Conservation (phyloP, 1,140 invertebrate species). For the Bactericera cockerelli region DNA sequence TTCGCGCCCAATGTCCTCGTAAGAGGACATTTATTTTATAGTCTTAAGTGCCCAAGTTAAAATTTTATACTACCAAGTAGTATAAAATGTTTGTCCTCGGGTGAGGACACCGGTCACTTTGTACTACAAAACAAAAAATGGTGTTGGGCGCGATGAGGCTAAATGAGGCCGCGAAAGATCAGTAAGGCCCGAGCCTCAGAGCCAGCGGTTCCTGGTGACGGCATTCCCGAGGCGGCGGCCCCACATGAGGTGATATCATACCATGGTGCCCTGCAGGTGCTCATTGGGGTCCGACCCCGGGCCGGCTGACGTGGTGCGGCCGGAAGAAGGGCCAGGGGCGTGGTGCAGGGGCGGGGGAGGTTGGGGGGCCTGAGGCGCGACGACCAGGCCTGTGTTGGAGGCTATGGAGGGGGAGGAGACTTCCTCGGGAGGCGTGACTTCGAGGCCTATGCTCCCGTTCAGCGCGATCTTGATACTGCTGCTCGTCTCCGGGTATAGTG, state of each 20-base stretch:
- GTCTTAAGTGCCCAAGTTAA: too few relatives aligned
- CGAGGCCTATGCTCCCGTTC: conserved; percentile 69
- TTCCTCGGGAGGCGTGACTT: conserved; percentile 69
- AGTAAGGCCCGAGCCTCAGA: conserved; percentile 28
- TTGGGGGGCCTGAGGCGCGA: conserved; percentile 30
- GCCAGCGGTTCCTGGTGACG: conserved; percentile 49
- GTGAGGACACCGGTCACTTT: too few relatives aligned
- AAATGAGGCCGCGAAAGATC: too few relatives aligned
- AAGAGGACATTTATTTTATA: too few relatives aligned
- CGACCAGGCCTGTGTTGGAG: conserved; percentile 37
- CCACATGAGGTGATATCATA: conserved; percentile 85
- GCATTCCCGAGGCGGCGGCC: conserved; percentile 57
- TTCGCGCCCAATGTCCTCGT: too few relatives aligned
- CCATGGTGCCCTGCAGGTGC: conserved; percentile 70
- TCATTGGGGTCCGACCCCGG: conserved; percentile 47
- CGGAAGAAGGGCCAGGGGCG: conserved; percentile 19
- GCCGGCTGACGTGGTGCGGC: conserved; percentile 15
- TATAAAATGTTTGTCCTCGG: too few relatives aligned
- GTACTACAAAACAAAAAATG: too few relatives aligned
- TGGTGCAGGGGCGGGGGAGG: conserved; percentile 21
- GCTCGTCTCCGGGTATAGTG: conserved; percentile 15
- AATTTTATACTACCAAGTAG: too few relatives aligned
- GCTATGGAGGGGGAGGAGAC: conserved; percentile 32
- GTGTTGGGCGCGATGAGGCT: too few relatives aligned
- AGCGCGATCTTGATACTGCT: conserved; percentile 68